A percentile compares a stretch with the other conserved stretches of the same genome.
Conservation (phyloP, 92 coral and sea anemone species). For the Actinostola sp. region DNA sequence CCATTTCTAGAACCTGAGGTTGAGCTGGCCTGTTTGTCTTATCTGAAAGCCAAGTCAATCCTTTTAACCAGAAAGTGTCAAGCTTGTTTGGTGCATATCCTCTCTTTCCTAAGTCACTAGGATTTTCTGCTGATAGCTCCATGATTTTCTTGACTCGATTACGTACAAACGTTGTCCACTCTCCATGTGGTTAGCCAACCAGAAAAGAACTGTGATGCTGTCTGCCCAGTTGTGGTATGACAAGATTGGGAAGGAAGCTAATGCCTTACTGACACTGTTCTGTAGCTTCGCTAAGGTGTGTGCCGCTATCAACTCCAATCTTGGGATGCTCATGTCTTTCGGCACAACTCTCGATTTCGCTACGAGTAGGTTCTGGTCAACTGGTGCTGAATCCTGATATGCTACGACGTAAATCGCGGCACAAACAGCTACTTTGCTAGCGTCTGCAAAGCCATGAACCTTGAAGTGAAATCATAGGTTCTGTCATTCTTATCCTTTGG, state of each 20-base stretch:
- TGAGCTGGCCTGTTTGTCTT: slow-evolving; percentile 40
- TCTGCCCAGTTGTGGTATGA: slow-evolving; percentile 56
- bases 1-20: too few species aligned
- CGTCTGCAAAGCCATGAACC: slow-evolving; percentile 62
- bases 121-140: slow-evolving; percentile 51
- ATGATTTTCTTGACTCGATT: slow-evolving; percentile 56
- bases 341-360: slow-evolving; percentile 58
- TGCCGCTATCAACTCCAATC: slow-evolving; percentile 60
- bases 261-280: slow-evolving; percentile 24
- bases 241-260: slow-evolving; percentile 21
- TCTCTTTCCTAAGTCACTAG: slow-evolving; percentile 51
- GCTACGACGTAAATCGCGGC: slow-evolving; percentile 42
- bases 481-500: slow-evolving; percentile 56
- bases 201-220: slow-evolving; percentile 46
- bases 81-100: slow-evolving; percentile 50
- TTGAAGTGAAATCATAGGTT: slow-evolving; percentile 19
- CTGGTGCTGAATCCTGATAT: slow-evolving; percentile 19
- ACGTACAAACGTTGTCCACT: slow-evolving; percentile 44
- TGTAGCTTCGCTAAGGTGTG: slow-evolving; percentile 47
- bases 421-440: slow-evolving; percentile 54
- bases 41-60: slow-evolving; percentile 51
- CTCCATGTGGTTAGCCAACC: slow-evolving; percentile 50
- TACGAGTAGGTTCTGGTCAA: slow-evolving; percentile 50
- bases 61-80: slow-evolving; percentile 44
- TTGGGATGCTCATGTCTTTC: slow-evolving; percentile 37